These are phyloP conservation scores for Cyprinodon brontotheroides DNA, from an alignment of 2,113 vertebrate genomes.

Conservation along the genomic window DNA sequence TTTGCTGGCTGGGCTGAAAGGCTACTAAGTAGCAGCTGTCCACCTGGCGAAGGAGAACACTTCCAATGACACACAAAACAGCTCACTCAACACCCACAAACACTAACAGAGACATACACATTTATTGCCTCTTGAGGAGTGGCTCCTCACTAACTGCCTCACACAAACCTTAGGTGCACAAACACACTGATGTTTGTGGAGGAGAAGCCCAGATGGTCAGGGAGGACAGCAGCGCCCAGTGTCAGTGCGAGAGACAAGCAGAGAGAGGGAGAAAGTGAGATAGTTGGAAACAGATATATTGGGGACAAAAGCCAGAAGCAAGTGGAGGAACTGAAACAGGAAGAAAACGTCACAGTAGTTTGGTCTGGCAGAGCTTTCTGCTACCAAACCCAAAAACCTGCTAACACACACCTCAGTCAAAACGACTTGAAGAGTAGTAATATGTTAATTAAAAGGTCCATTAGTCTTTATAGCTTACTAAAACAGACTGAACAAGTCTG, in stretches of 20 bases:
- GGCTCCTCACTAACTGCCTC: constrained; percentile 47
- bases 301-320: constrained; percentile 50
- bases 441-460: neutral
- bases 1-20: constrained; percentile 71
- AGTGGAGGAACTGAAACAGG: constrained; percentile 61
- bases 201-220: constrained; percentile 76
- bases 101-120: constrained; percentile 45
- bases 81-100: constrained; percentile 10
- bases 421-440: neutral
- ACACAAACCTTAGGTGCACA: constrained; percentile 21
- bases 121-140: constrained; percentile 63
- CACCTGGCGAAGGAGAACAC: constrained; percentile 77
- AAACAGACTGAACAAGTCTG: neutral
- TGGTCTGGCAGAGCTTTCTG: constrained; percentile 48
- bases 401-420: constrained; percentile 36
- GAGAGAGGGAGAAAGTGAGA: constrained; percentile 31
- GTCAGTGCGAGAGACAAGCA: constrained; percentile 57
- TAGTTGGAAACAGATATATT: constrained; percentile 38
- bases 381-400: constrained; percentile 56
- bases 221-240: constrained; percentile 71
- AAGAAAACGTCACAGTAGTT: constrained; percentile 62
- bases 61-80: constrained; percentile 56
- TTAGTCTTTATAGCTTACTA: neutral
- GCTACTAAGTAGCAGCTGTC: constrained; percentile 80
- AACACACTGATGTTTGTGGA: constrained; percentile 35